phyloP scores from a whole-genome alignment of 2,888 invertebrate species.

The Acanthosepion esculentum region DNA sequence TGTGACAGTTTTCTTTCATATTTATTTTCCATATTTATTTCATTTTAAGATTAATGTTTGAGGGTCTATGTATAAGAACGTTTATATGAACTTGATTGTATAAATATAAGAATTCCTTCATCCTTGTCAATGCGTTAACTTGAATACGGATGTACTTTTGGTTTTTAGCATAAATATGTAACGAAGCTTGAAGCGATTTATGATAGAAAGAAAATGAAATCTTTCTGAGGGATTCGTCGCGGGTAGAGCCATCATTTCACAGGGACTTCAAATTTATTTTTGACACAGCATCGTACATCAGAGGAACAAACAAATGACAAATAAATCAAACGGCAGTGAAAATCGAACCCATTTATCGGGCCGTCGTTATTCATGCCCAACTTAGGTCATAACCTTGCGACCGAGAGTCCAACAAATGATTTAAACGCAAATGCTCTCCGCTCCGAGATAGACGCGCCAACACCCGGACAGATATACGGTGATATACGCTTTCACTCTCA shows the following conservation, averaged over 20 bases:
- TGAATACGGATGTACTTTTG: too few relatives aligned
- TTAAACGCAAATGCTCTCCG: background rate
- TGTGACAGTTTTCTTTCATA: too few relatives aligned
- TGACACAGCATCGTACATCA: background rate
- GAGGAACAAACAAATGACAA: background rate
- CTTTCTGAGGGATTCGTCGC: too few relatives aligned
- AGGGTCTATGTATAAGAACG: background rate
- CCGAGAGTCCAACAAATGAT: background rate
- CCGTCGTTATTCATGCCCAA: constrained; percentile 2
- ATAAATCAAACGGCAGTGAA: constrained; percentile 33
- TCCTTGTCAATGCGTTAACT: too few relatives aligned
- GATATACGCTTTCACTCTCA: background rate
- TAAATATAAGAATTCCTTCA: background rate
- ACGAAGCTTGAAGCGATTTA: too few relatives aligned
- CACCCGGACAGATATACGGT: background rate
- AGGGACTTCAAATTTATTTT: background rate
- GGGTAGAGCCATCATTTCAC: constrained; percentile 5
- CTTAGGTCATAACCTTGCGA: background rate
- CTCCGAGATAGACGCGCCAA: background rate
- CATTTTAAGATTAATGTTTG: background rate
- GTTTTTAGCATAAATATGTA: too few relatives aligned
- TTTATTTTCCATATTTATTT: too few relatives aligned
- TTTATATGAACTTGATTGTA: background rate
- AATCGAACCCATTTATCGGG: constrained; percentile 33
- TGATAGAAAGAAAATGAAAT: too few relatives aligned